Base-by-base conservation (phyloP, 2,888 invertebrate species). In the Busseola fusca region DNA sequence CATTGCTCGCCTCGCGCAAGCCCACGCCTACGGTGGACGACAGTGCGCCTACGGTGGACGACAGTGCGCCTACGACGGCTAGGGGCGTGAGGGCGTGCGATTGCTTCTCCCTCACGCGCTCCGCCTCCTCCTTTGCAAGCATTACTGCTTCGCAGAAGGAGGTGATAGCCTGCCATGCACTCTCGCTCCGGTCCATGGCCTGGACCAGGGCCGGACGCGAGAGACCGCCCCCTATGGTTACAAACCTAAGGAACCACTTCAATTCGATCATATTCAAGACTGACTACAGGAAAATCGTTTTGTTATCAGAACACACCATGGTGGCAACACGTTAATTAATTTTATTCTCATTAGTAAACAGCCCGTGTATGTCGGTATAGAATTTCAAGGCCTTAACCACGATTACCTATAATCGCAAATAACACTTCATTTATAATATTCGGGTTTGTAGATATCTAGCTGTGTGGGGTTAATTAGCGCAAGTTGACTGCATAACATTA, bases 301-400 rank as follows among this genome's bases (percentile, higher is more conserved):
- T 60, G 52, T 69, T 80, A 80, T 73, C 82, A 64, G 58, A 60
- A 73, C 60, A 73, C 14, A 50, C 14, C 34, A 52, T 30, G 27
- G 75, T 69, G 21, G 57, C 45, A 79, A 79, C 48, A 45, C 6
- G 60, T 67, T 67, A 62, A 66, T 78, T 74, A 69, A 81, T 81
- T 69, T 37, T 60, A 65, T 59, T 45, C 42, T 45, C 16, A 12
- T 14, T n/a, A 48, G 45, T 68, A 37, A 60, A 64, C 34, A 56
- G 30, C 50, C 6, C 34, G 30, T 70, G 77, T 48, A 9, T 14
- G n/a, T 18, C 14, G 42, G 14, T 65, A 12, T 52, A 25, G 27
- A 42, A 71, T 27, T 25, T 40, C 45, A 59, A 69, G 37, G 56
- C 18, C 9, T 12, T 40, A 40, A 40, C 40, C 40, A 42, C 6